Evolutionary conservation across 1,140 invertebrate genomes (phyloP), one percentile per base, ranked within the genome.

Genomic region (Drosophila virilis): DNA sequence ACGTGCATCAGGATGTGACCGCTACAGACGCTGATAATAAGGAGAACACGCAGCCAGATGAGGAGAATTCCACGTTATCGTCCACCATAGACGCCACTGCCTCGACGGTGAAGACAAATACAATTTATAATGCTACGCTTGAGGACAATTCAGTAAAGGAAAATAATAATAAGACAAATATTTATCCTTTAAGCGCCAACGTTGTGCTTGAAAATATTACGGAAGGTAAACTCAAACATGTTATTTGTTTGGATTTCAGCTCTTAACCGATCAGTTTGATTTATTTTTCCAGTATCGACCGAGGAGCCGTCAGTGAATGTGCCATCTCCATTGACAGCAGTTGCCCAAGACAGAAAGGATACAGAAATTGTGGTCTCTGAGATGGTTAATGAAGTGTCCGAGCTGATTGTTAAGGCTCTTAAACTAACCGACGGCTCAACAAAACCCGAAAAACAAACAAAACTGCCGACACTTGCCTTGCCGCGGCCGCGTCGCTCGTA

Each of bases 171-270:
- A 64, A 59, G 6, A 86, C 65, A 43, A 79, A 59, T 38, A 45
- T 86, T 6, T 86, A 89, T 67, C 83, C 83, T 2, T 42, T 86
- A n/a, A 82, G 69, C 38, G 82, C 67, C 1, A 73, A 85, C 40
- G 83, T 86, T 10, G 51, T 82, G 15, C 58, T 88, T 7, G 80
- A 88, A 15, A 83, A 84, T 17, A 88, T 88, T 1, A 83, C 79
- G 3, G 84, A 88, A 65, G 84, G 84, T 89, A 7, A 57, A 59
- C 12, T 2, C 2, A 4, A 8, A 51, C 32, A 13, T 32, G 0
- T n/a, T 15, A 6, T 2, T 17, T 46, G 9, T 9, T n/a, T 28
- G 33, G 33, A 17, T 1, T n/a, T 3, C 15, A 1, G n/a, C 6
- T n/a, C 17, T 9, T 69, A 10, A 10, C 4, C 5, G 1, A 66